Evolutionary conservation across 2,888 invertebrate genomes (phyloP).

Genomic region (Artemia sinica): DNA sequence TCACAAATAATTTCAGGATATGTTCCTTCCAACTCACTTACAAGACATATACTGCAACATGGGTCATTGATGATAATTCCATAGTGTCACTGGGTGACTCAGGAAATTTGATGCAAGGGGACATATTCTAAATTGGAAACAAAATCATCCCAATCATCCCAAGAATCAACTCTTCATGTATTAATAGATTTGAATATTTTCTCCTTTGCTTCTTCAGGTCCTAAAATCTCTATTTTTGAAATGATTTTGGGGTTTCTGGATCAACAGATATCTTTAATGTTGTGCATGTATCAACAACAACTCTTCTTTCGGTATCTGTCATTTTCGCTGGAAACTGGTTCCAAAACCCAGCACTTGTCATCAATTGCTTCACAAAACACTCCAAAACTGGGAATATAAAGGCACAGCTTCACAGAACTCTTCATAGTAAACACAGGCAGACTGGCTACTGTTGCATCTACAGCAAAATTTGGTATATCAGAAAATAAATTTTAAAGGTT

Average conservation of each 20-base stretch:
- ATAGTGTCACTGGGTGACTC: background rate
- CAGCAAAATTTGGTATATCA: too few relatives aligned
- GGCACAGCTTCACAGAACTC: conserved; percentile 6
- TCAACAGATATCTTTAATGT: background rate
- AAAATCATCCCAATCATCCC: background rate
- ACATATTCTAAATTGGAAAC: background rate
- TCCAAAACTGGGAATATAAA: conserved; percentile 3
- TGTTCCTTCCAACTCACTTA: background rate
- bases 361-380: conserved; percentile 7
- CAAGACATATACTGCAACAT: background rate
- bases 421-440: background rate
- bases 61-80: background rate
- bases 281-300: background rate
- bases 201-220: background rate
- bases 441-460: too few relatives aligned
- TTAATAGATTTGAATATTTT: background rate
- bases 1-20: background rate
- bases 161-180: background rate
- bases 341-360: background rate
- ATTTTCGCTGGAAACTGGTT: background rate
- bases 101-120: background rate
- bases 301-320: conserved; percentile 1
- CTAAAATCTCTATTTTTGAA: background rate
- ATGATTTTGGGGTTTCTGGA: background rate
- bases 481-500: background rate